Base-by-base conservation (phyloP, 2,888 invertebrate genomes). In the Lydus trimaculatus region DNA sequence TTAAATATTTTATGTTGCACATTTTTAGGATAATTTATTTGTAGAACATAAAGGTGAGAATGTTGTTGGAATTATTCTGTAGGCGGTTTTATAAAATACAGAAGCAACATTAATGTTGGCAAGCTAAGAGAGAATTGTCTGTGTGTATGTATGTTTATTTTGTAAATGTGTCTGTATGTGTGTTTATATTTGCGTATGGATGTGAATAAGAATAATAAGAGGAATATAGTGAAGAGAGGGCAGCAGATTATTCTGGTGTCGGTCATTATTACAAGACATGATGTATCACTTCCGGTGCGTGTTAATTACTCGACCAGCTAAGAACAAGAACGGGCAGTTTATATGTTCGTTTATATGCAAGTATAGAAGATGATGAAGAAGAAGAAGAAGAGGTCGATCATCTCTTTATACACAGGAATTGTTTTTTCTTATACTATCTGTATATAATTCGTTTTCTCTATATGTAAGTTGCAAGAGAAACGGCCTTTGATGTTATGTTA, bases 211-310 rank as follows among this genome's bases (percentile, higher is more conserved):
- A 75, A 73, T 72, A 78, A 70, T 70, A 72, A 74, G 73, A 74
- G 72, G 65, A 74, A 68, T 52, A 11, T 1, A 52, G 52, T 15
- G 52, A 2, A 52, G 2, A 20, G 20, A 25, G 20, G 70, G 69
- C 67, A 74, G 65, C 72, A 73, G 63, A 69, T 70, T 83, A 83
- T 84, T 83, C 83, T 81, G 79, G 81, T 82, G 83, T 82, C 82
- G 84, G 84, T 84, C 84, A 84, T 84, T 84, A 84, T 84, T 84
- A 83, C 83, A n/a, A n/a, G 79, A 80, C 83, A 84, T 84, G 84
- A 84, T 83, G 79, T 83, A 84, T 84, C 84, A 82, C 83, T 84
- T 84, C 84, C 84, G 84, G 84, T 82, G 83, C 79, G 80, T 79
- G 81, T 83, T 84, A 84, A 84, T 84, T 84, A 81, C 83, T 81